Evolutionary conservation across 2,888 invertebrate genomes (phyloP).

Genomic region (Hypolimnas misippus): DNA sequence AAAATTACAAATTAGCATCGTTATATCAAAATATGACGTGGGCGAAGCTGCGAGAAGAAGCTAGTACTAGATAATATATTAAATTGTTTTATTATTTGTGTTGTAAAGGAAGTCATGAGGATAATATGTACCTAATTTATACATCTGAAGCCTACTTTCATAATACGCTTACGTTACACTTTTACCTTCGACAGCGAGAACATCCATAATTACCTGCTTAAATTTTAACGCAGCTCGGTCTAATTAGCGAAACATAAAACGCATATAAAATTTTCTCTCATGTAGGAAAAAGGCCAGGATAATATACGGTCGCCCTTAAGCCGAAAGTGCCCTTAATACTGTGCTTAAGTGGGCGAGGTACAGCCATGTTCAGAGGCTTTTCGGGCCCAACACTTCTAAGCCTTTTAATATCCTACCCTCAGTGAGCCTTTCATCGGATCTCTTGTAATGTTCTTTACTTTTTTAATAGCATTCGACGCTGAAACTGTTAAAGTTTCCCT

Average conservation of each 20-base stretch:
- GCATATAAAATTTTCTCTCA: constrained; percentile 53
- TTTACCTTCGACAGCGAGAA: constrained; percentile 31
- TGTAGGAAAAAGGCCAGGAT: constrained; percentile 64
- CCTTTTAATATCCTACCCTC: constrained; percentile 81
- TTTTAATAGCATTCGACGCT: constrained; percentile 63
- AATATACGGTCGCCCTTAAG: constrained; percentile 75
- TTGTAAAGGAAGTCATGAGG: no score
- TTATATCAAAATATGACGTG: no score
- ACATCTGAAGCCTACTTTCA: constrained; percentile 1
- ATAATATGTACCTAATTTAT: no score
- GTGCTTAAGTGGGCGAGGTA: constrained; percentile 80
- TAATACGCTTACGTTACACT: constrained; percentile 36
- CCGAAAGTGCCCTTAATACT: constrained; percentile 81
- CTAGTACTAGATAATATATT: no score
- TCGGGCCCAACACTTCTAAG: constrained; percentile 80
- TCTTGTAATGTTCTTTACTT: constrained; percentile 64
- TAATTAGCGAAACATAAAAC: constrained; percentile 49
- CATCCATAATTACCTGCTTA: constrained; percentile 46
- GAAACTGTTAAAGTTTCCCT: constrained; percentile 46
- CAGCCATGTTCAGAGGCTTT: constrained; percentile 79
- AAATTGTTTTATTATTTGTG: no score
- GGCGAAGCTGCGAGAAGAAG: no score
- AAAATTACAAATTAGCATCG: no score
- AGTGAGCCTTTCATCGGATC: constrained; percentile 65
- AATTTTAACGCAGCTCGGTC: constrained; percentile 44